Conservation (phyloP, 2,888 invertebrate species). For the Caenorhabditis sp. region DNA sequence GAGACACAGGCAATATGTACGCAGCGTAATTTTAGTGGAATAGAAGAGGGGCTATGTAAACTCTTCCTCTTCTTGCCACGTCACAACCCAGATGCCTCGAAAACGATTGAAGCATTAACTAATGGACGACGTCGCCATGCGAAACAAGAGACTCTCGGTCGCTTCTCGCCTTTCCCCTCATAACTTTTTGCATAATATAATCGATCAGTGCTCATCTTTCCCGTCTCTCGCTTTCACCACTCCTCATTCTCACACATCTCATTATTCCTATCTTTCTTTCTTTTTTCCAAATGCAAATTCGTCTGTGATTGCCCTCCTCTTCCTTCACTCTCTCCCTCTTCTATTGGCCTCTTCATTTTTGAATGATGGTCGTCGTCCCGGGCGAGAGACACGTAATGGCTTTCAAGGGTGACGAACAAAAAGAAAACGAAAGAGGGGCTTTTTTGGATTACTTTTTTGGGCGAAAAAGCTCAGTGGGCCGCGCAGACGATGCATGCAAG, state of each 20-base stretch:
- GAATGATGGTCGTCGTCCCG: constrained; percentile 31
- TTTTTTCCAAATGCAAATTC: neutral
- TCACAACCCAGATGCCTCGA: too few species aligned
- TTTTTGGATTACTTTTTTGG: constrained; percentile 55
- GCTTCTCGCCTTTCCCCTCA: neutral
- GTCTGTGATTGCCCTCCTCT: neutral
- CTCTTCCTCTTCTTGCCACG: neutral
- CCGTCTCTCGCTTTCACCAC: neutral
- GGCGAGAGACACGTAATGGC: constrained; percentile 41
- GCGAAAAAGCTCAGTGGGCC: constrained; percentile 1
- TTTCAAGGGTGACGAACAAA: constrained; percentile 31
- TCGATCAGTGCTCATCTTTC: neutral
- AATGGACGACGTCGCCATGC: constrained; percentile 2
- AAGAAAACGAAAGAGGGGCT: constrained; percentile 1
- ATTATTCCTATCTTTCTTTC: too few species aligned
- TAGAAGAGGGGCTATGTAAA: too few species aligned
- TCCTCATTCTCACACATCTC: neutral
- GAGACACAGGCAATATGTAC: too few species aligned
- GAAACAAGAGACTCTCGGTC: neutral
- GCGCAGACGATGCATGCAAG: neutral
- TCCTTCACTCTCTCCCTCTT: neutral
- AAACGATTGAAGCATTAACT: constrained; percentile 4
- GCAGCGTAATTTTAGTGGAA: too few species aligned
- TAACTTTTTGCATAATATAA: constrained; percentile 13
- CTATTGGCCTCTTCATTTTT: constrained; percentile 24